A percentile compares a stretch with the other conserved stretches of the same genome.
Conservation (phyloP, 2,888 invertebrate species). For the Erannis defoliaria region DNA sequence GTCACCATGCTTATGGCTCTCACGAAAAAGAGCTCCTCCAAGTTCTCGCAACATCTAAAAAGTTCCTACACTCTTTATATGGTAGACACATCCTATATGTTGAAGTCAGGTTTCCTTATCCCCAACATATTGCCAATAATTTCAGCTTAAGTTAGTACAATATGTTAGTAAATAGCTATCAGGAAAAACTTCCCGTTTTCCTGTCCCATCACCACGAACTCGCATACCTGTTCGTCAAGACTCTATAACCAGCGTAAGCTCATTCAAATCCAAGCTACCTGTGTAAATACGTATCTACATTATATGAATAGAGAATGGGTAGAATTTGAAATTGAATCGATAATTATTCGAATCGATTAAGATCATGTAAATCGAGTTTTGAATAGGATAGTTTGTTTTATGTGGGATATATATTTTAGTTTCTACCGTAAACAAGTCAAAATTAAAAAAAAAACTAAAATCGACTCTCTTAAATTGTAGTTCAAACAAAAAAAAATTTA, state of each 20-base stretch:
- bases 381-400: no score
- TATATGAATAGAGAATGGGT: not conserved
- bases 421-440: no score
- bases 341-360: not conserved
- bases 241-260: not conserved
- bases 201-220: slow-evolving; percentile 3
- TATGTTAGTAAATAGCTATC: slow-evolving; percentile 16
- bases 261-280: slow-evolving; percentile 11
- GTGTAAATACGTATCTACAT: slow-evolving; percentile 14
- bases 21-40: no score
- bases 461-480: no score
- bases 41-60: not conserved
- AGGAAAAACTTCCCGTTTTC: slow-evolving; percentile 17
- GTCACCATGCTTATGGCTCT: no score
- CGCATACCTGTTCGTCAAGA: slow-evolving; percentile 17
- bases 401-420: no score
- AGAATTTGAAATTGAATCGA: not conserved
- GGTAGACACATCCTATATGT: not conserved
- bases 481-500: no score
- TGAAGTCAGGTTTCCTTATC: slow-evolving; percentile 6
- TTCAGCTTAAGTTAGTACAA: slow-evolving; percentile 9
- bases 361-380: not conserved
- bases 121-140: slow-evolving; percentile 19
- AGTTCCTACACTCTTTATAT: not conserved
- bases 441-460: no score